phyloP scores from a whole-genome alignment of 2,113 vertebrate genomes.

The Xyliphius kryptos region DNA sequence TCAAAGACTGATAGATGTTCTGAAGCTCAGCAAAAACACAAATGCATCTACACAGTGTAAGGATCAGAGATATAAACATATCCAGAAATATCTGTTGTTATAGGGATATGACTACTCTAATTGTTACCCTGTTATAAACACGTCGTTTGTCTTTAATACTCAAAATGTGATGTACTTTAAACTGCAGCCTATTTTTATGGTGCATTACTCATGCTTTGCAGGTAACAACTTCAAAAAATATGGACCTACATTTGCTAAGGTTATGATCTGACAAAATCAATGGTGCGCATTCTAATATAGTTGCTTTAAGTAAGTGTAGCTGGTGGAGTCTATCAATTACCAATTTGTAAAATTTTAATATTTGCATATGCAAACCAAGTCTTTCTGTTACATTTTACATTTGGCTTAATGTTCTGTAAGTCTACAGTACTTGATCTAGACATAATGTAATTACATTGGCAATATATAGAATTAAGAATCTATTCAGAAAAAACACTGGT shows the following conservation, averaged over 20 bases:
- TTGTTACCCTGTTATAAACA: neutral
- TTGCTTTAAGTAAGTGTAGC: too few relatives aligned
- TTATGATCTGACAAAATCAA: neutral
- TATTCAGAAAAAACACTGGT: too few relatives aligned
- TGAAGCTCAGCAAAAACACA: constrained; percentile 11
- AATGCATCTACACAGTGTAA: neutral
- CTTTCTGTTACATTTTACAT: too few relatives aligned
- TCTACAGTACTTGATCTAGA: too few relatives aligned
- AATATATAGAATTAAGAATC: too few relatives aligned
- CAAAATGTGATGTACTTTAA: neutral
- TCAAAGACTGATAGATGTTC: constrained; percentile 15
- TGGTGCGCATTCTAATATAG: too few relatives aligned
- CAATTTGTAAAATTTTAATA: too few relatives aligned
- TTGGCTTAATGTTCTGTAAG: too few relatives aligned
- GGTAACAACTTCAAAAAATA: neutral
- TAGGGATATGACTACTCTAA: neutral
- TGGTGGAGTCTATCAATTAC: too few relatives aligned
- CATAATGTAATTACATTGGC: too few relatives aligned
- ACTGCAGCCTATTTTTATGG: neutral
- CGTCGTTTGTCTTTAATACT: neutral
- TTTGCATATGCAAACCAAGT: too few relatives aligned
- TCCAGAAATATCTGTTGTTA: constrained; percentile 3
- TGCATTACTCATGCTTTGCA: neutral
- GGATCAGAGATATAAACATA: constrained; percentile 1
- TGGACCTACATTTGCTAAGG: neutral